phyloP scores from a whole-genome alignment of 1,140 invertebrate species.

The Akabosia matsudoensis region DNA sequence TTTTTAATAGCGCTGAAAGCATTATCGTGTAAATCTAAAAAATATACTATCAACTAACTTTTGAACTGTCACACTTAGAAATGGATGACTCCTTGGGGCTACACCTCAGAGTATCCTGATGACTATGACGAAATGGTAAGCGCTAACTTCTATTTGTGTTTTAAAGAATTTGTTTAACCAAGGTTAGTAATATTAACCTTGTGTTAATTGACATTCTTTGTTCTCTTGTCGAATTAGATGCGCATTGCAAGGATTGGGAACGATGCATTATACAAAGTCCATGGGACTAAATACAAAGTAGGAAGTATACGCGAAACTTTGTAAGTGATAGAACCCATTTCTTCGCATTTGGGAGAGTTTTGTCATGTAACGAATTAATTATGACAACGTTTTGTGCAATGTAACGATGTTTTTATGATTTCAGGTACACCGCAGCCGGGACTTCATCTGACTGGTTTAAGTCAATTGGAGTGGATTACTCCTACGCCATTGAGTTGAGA shows the following conservation, averaged over 20 bases:
- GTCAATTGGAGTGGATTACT: constrained; percentile 52
- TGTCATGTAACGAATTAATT: too few relatives aligned
- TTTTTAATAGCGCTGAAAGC: not conserved
- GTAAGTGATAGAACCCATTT: too few relatives aligned
- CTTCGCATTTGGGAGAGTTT: too few relatives aligned
- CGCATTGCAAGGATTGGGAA: not conserved
- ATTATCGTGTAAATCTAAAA: not conserved
- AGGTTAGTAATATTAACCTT: too few relatives aligned
- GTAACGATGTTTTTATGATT: not conserved
- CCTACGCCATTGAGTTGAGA: constrained; percentile 56
- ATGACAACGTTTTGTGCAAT: too few relatives aligned
- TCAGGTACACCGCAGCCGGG: not conserved
- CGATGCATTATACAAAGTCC: not conserved
- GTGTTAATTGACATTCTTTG: too few relatives aligned
- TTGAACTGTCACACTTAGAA: constrained; percentile 3
- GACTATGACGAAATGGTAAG: constrained; percentile 17
- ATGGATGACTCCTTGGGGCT: constrained; percentile 39
- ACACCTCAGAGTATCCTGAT: not conserved
- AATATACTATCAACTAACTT: not conserved
- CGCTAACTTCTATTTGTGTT: not conserved
- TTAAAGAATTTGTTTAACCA: too few relatives aligned
- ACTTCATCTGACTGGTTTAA: constrained; percentile 6
- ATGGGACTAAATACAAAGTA: constrained; percentile 8
- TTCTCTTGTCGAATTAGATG: not conserved
- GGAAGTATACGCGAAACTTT: not conserved